These are phyloP conservation scores for Enteromius thamalakanensis DNA, from an alignment of 2,797 vertebrate species.

Conservation along the genomic window DNA sequence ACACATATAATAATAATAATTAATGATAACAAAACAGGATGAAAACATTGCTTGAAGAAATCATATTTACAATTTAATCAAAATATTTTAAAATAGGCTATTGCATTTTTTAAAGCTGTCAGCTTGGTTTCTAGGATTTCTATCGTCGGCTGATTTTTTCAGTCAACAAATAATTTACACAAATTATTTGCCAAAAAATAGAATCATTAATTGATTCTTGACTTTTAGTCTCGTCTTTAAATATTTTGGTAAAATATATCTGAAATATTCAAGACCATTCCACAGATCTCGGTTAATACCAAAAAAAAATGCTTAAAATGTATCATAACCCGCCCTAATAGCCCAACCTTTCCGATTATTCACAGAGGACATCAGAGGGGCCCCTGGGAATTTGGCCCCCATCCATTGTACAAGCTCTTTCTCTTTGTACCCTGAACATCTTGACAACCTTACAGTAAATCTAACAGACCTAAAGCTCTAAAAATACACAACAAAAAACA, in stretches of 20 bases:
- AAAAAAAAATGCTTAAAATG: background rate
- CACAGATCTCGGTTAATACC: background rate
- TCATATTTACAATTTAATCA: background rate
- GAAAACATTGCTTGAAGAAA: background rate
- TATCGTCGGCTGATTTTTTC: background rate
- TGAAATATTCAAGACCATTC: background rate
- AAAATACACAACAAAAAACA: background rate
- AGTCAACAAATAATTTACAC: background rate
- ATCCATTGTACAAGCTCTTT: background rate
- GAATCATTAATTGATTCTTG: no score
- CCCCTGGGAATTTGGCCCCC: constrained; percentile 8
- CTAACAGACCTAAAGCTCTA: background rate
- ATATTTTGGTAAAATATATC: background rate
- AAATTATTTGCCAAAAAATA: no score
- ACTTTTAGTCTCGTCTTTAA: background rate
- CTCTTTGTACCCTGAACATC: background rate
- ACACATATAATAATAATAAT: background rate
- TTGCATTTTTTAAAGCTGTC: background rate
- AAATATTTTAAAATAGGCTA: background rate
- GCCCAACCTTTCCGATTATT: background rate
- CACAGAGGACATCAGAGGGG: constrained; percentile 6
- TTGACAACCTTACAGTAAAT: background rate
- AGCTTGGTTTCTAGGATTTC: background rate
- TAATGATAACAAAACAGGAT: no score
- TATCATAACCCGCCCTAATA: background rate